These are phyloP conservation scores for Nemapogon koenigi DNA, from an alignment of 2,888 invertebrate genomes.

Conservation along the genomic window DNA sequence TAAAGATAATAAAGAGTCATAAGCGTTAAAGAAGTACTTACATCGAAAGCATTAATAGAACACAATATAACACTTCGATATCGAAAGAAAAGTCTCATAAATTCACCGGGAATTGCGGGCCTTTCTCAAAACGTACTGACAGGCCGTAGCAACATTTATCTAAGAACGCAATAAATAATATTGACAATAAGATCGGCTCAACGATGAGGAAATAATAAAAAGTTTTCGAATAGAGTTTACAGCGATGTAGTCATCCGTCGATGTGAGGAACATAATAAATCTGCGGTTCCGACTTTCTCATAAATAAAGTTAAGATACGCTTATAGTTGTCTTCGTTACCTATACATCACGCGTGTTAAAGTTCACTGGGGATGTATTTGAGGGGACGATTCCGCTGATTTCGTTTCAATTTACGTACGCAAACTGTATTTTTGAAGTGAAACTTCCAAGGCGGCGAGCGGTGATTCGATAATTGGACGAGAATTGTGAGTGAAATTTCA, in stretches of 20 bases:
- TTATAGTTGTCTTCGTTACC: constrained; percentile 25
- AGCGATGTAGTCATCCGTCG: constrained; percentile 33
- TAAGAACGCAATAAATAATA: constrained; percentile 27
- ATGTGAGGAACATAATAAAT: constrained; percentile 48
- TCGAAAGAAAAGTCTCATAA: too few relatives aligned
- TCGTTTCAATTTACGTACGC: too few relatives aligned
- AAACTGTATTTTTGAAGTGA: too few relatives aligned
- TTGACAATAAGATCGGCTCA: constrained; percentile 25
- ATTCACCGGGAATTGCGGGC: too few relatives aligned
- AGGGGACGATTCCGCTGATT: too few relatives aligned
- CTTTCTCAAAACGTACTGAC: constrained; percentile 7
- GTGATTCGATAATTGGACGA: too few relatives aligned
- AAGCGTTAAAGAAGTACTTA: too few relatives aligned
- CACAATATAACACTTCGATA: too few relatives aligned
- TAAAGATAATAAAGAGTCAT: too few relatives aligned
- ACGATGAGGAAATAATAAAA: constrained; percentile 26
- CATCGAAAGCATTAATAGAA: too few relatives aligned
- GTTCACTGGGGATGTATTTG: constrained; percentile 24
- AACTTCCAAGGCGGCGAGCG: too few relatives aligned
- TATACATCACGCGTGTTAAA: constrained; percentile 33
- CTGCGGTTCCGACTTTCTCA: constrained; percentile 36
- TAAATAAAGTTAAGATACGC: constrained; percentile 35
- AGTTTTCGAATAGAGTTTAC: constrained; percentile 31
- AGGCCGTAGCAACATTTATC: constrained; percentile 8
- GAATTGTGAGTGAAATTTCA: too few relatives aligned